Percentiles rank a stretch among this genome's conserved stretches.
phyloP scores from a whole-genome alignment of 2,888 invertebrate genomes.

The Epsilonema sp. region DNA sequence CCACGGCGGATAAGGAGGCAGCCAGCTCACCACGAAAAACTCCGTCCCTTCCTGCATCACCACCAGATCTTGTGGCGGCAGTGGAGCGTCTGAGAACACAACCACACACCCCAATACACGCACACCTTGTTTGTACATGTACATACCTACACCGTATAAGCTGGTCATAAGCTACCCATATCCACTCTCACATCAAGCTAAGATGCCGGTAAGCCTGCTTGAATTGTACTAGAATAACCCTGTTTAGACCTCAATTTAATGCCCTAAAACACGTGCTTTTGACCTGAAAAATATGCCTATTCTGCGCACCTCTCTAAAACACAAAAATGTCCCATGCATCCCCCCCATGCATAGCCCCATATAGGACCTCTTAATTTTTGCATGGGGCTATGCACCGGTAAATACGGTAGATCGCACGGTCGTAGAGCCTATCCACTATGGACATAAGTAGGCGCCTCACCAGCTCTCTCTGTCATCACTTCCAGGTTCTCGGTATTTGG shows the following conservation, averaged over 20 bases:
- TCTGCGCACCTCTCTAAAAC: not conserved
- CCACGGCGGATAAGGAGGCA: constrained; percentile 29
- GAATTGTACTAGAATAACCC: no score
- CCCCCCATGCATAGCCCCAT: no score
- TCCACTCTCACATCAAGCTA: no score
- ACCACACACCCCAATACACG: not conserved
- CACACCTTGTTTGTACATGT: not conserved
- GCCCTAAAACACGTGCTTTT: no score
- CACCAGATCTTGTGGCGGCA: constrained; percentile 26
- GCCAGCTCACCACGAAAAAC: constrained; percentile 27
- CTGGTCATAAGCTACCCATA: no score
- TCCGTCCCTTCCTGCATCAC: constrained; percentile 25
- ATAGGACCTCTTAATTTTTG: no score
- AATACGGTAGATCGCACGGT: no score
- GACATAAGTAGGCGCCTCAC: not conserved
- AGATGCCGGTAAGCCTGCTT: no score
- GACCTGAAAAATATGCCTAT: not conserved
- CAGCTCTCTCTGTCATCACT: constrained; percentile 18
- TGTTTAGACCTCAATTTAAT: no score
- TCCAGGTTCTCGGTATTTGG: constrained; percentile 28
- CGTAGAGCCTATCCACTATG: not conserved
- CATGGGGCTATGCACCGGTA: no score
- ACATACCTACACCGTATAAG: not conserved
- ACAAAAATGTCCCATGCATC: no score
- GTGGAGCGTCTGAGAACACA: constrained; percentile 22